A percentile compares a stretch with the other conserved stretches of the same genome.
phyloP scores from a whole-genome alignment of 2,888 invertebrate species.

The Eupithecia abbreviata region DNA sequence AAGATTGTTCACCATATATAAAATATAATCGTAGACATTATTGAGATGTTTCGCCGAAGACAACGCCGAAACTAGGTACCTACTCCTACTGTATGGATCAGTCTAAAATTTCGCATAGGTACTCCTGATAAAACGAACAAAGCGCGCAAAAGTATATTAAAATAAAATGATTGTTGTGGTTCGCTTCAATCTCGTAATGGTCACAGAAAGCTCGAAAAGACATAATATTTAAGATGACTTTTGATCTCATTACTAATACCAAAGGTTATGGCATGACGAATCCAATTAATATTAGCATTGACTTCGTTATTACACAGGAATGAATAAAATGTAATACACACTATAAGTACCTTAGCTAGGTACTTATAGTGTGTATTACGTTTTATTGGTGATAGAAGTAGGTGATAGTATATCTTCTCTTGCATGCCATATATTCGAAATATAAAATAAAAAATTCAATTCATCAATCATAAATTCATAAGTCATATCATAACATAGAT shows the following conservation, averaged over 20 bases:
- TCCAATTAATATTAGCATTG: slow-evolving; percentile 1
- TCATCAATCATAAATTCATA: too few relatives aligned
- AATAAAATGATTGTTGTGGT: background rate
- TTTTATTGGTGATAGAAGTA: too few relatives aligned
- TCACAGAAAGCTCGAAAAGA: background rate
- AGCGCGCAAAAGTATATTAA: too few relatives aligned
- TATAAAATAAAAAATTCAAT: too few relatives aligned
- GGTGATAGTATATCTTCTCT: too few relatives aligned
- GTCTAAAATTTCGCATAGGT: background rate
- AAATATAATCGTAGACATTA: too few relatives aligned
- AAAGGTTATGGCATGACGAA: background rate
- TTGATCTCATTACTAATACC: background rate
- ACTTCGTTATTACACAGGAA: background rate
- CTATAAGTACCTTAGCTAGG: too few relatives aligned
- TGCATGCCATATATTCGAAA: too few relatives aligned
- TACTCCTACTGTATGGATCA: background rate
- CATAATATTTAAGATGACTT: background rate
- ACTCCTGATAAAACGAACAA: too few relatives aligned
- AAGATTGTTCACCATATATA: too few relatives aligned
- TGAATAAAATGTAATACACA: background rate
- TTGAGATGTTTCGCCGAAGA: background rate
- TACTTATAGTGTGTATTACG: too few relatives aligned
- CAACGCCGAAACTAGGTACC: background rate
- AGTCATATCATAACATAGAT: too few relatives aligned
- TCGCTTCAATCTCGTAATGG: background rate